Base-by-base conservation (phyloP, 2,888 invertebrate species). In the Ptychoptera contaminata region DNA sequence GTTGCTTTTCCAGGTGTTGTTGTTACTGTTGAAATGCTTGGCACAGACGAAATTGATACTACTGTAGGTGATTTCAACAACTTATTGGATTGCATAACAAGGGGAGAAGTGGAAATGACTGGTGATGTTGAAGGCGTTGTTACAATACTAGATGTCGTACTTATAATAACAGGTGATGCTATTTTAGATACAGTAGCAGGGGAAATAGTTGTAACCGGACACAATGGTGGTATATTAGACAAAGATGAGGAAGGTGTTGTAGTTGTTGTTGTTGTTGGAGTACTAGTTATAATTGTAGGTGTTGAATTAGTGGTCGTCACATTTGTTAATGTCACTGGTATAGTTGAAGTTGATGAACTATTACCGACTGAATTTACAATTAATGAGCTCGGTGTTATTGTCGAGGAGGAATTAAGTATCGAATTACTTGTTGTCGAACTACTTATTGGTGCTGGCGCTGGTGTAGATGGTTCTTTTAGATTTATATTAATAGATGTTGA, bases 81-180 rank as follows among this genome's bases (percentile, higher is more conserved):
- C 31, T 40, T 16, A 11, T 54, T 52, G 2, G 55, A 46, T 14
- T 61, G 61, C 11, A 63, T 55, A 47, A 59, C 58, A 32, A 60
- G 60, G 31, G 59, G 46, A 46, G 61, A 60, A 3, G 61, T 62
- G 31, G 52, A 62, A 23, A 61, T 37, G 9, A 15, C 15, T 6
- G 9, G 12, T 4, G 16, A 16, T 4, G 39, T 14, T 39, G 39
- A 9, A 23, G 12, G 10, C 23, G 39, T 8, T 23, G 39, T 6
- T n/a, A 16, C 2, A 10, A 10, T 3, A 11, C 11, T 16, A n/a
- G 39, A 39, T n/a, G 39, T 39, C 4, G 23, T 8, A 23, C 7
- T 39, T 8, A 29, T 11, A 34, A n/a, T 34, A 34, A n/a, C n/a
- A 34, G 10, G 10, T 7, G 34, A 34, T 11, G 10, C n/a, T 6